Evolutionary conservation across 1,140 invertebrate species (phyloP), one percentile per base, ranked within the genome.

Genomic region (Drosophila pseudoananassae): DNA sequence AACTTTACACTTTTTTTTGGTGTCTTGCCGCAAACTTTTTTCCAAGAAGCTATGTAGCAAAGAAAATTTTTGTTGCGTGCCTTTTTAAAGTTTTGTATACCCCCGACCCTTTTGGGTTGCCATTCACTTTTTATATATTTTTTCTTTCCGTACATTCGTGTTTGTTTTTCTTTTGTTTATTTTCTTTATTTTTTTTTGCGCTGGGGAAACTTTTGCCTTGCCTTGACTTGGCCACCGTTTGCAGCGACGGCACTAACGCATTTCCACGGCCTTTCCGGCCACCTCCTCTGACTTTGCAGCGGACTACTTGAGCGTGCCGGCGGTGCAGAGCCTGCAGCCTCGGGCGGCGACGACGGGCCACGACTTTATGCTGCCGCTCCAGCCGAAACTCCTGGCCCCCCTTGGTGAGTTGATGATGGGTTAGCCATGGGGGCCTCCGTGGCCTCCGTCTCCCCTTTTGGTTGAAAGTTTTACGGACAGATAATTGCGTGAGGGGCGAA

Each of bases 341-440:
- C 92, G 94, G 47, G 93, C 95, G 59, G 94, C 95, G 27, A 95
- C 94, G 40, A 95, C 94, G 4, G 94, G 94, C 53, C 93, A 94
- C 78, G 94, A 95, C 83, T 92, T 94, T 43, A 93, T 94, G 91
- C 91, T 95, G 77, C 94, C 94, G 59, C 90, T 95, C 15, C 95
- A 95, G 93, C 93, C 94, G 45, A 94, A 94, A 84, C 91, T 94
- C 69, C 85, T 94, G 66, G 92, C 78, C 40, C 72, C 82, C n/a
- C 91, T 93, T 52, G 91, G 91, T 92, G 83, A 90, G 88, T 85
- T 43, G 65, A 85, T 76, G 33, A 68, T 63, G 63, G 61, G 57
- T 25, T 70, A 58, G 31, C 10, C 49, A 7, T 6, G 50, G 33
- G 33, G 31, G 8, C 33, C 52, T 14, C n/a, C 12, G 49, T 1